phyloP scores from a whole-genome alignment of 2,888 invertebrate species.

The Melikaiella ostensackeni region DNA sequence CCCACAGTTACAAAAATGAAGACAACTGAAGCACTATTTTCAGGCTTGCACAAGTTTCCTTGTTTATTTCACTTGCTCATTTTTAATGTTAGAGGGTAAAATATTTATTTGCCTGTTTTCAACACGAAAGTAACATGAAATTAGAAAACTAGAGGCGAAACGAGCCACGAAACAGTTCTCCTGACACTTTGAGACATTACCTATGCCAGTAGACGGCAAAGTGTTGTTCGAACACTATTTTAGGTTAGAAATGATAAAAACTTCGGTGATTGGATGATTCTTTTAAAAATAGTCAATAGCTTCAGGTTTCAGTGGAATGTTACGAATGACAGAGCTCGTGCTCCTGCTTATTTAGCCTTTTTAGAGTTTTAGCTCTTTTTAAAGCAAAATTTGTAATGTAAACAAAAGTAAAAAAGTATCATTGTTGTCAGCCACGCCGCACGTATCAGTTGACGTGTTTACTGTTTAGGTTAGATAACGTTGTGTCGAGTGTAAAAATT shows the following conservation, averaged over 20 bases:
- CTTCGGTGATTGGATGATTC: not conserved
- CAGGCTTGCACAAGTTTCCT: not conserved
- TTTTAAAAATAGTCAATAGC: not conserved
- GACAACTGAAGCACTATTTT: not conserved
- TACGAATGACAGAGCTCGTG: not conserved
- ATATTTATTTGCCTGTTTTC: not conserved
- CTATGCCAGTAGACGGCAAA: too few relatives aligned
- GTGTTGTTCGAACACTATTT: too few relatives aligned
- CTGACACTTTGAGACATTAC: too few relatives aligned
- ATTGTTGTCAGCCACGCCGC: too few relatives aligned
- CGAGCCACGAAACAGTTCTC: too few relatives aligned
- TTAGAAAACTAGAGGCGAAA: not conserved
- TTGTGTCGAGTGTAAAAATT: too few relatives aligned
- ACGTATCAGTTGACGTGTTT: too few relatives aligned
- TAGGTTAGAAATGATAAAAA: too few relatives aligned
- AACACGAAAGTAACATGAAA: conserved; percentile 2
- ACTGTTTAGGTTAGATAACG: too few relatives aligned
- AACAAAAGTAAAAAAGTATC: not conserved
- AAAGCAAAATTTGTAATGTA: not conserved
- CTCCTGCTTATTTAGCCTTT: too few relatives aligned
- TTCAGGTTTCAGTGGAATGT: not conserved
- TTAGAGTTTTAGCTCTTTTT: too few relatives aligned
- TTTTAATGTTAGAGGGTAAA: not conserved
- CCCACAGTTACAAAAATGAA: not conserved
- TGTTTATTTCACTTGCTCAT: not conserved